Conservation (phyloP, 1,140 invertebrate genomes). For the Drosophila takahashii region DNA sequence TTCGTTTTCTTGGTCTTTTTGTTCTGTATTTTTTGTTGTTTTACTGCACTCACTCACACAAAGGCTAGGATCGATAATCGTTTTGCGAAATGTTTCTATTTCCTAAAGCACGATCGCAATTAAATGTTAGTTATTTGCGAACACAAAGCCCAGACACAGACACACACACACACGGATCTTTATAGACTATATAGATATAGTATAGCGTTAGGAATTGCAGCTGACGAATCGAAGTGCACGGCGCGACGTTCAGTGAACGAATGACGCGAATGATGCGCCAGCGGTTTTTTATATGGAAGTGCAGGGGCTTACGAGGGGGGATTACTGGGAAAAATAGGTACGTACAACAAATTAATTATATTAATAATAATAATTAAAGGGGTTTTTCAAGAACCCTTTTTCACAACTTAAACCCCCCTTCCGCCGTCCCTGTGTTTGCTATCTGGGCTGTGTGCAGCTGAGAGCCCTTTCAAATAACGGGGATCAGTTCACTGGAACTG, state of each 20-base stretch:
- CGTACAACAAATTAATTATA: too few relatives aligned
- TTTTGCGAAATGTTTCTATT: conserved; percentile 11
- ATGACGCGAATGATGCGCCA: conserved; percentile 1
- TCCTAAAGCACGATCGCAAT: conserved; percentile 36
- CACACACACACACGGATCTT: conserved; percentile 12
- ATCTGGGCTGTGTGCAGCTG: not conserved
- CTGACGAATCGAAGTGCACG: conserved; percentile 24
- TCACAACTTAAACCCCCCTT: not conserved
- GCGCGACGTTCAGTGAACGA: conserved; percentile 1
- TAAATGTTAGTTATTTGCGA: conserved; percentile 28
- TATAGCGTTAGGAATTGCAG: not conserved
- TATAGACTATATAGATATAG: conserved; percentile 7
- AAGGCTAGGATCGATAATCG: not conserved
- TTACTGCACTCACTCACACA: not conserved
- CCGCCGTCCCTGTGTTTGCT: not conserved
- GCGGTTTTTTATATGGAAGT: conserved; percentile 2
- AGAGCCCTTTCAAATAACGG: conserved; percentile 4
- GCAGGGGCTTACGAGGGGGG: not conserved
- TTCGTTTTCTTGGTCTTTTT: not conserved
- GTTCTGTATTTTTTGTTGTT: not conserved
- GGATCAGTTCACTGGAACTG: conserved; percentile 6
- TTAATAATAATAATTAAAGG: not conserved
- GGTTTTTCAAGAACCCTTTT: not conserved
- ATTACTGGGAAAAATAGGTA: not conserved
- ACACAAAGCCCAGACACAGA: conserved; percentile 24